phyloP scores from a whole-genome alignment of 2,888 invertebrate species.

The Cistogaster globosa region DNA sequence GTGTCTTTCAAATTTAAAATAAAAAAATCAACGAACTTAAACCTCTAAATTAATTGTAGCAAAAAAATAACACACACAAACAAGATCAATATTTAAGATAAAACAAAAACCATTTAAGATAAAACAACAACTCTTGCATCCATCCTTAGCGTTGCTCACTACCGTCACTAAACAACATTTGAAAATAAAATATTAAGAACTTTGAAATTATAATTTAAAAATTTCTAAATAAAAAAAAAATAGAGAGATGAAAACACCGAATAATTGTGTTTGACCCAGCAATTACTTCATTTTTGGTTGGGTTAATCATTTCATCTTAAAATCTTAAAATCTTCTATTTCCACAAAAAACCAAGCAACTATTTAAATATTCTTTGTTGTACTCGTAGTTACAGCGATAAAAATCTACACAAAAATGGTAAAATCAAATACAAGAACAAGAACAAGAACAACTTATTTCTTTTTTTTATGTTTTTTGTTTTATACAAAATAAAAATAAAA shows the following conservation, averaged over 20 bases:
- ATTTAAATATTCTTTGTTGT: constrained; percentile 9
- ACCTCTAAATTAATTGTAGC: constrained; percentile 39
- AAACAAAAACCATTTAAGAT: constrained; percentile 47
- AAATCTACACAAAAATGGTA: constrained; percentile 30
- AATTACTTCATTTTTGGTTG: constrained; percentile 53
- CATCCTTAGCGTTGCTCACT: constrained; percentile 16
- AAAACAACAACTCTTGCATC: constrained; percentile 45
- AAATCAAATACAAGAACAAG: background rate
- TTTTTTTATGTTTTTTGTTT: constrained; percentile 2
- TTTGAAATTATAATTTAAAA: constrained; percentile 26
- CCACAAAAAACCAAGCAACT: constrained; percentile 16
- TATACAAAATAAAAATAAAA: constrained; percentile 4
- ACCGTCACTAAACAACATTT: constrained; percentile 31
- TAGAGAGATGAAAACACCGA: constrained; percentile 17
- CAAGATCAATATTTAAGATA: constrained; percentile 52
- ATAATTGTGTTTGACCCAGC: constrained; percentile 56
- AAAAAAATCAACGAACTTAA: background rate
- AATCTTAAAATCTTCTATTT: constrained; percentile 11
- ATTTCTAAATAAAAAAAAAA: constrained; percentile 13
- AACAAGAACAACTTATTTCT: constrained; percentile 8
- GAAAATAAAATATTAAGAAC: constrained; percentile 54
- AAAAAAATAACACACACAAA: constrained; percentile 11
- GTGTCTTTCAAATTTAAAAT: background rate
- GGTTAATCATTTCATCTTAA: constrained; percentile 44
- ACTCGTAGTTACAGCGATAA: constrained; percentile 44